Evolutionary conservation across 2,113 vertebrate genomes (phyloP).

Genomic region (Anolis sagrei): DNA sequence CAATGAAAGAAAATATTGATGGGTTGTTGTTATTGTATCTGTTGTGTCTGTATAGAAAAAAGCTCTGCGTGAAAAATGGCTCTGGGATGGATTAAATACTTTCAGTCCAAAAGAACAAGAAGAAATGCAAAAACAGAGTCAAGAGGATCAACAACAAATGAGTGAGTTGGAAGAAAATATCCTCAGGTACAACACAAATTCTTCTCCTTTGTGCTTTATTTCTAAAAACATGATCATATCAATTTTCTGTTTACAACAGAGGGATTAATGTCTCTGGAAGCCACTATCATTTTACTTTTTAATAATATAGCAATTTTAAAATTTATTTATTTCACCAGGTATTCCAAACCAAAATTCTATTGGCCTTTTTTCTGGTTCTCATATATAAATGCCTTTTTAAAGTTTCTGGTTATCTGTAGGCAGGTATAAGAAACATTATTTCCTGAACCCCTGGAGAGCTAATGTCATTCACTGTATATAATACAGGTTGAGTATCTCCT

Average conservation of each 20-base stretch:
- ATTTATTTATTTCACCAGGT: not conserved
- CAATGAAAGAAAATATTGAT: not conserved
- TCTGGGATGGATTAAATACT: conserved; percentile 90
- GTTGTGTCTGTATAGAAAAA: conserved; percentile 84
- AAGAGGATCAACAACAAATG: conserved; percentile 84
- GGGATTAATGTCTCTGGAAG: not conserved
- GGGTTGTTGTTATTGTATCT: conserved; percentile 7
- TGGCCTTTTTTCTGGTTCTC: not conserved
- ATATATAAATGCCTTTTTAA: not conserved
- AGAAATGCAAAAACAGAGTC: conserved; percentile 86
- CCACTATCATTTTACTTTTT: not conserved
- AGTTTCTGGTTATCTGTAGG: too few species aligned
- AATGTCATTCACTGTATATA: not conserved
- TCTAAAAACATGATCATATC: not conserved
- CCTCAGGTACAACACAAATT: conserved; percentile 79
- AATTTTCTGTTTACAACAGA: not conserved
- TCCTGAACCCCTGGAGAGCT: too few species aligned
- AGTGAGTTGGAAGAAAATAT: conserved; percentile 86
- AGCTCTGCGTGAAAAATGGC: conserved; percentile 91
- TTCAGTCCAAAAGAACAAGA: conserved; percentile 88
- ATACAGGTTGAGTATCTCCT: not conserved
- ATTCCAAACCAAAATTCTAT: not conserved
- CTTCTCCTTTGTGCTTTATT: not conserved
- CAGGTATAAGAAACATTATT: too few species aligned
- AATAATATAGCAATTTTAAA: not conserved